Evolutionary conservation across 23 tunicate genomes (phyloP), one percentile per base, ranked within the genome.

Genomic region (Diplosoma virens): DNA sequence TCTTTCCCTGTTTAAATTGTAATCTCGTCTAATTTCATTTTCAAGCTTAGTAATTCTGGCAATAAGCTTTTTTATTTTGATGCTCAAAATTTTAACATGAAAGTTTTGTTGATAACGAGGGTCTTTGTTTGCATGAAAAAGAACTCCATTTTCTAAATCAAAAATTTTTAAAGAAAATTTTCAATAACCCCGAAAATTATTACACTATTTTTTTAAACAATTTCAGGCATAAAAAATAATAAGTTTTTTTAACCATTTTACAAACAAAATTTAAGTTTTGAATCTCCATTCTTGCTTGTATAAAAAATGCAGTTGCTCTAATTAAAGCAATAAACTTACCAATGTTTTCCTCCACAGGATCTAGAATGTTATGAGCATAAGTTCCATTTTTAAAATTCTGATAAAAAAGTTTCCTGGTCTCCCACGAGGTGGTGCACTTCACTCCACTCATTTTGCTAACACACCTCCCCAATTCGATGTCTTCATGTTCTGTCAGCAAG

Each of bases 391-490:
- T 6, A 28, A 28, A 90, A 50, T 90, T 79, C 71, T 90, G 88
- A 27, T 47, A 59, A 59, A 90, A 90, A 0, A 79, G 24, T 0
- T 30, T 36, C 0, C 14, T 34, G 9, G 80, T 47, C 33, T 90
- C 85, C 76, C 75, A 90, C 22, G 82, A 50, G 27, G 32, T 46
- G 30, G 85, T 73, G 58, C 97, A 90, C 0, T 74, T 66, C 2
- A 84, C 59, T 17, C 82, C 77, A 16, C 90, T 71, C 33, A 71
- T 54, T 25, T 65, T 73, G 26, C 58, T 33, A 0, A 86, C 84
- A 37, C 88, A 93, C 30, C 98, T 25, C 47, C 98, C 98, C 9
- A 93, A 59, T 63, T 93, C 98, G 25, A 93, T 59, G 68, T 93
- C 98, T 70, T 93, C 98, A 52, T 93, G 98, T 24, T 81, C 93